Evolutionary conservation across 2,888 invertebrate genomes (phyloP).

Genomic region (Tetramorium bicarinatum): DNA sequence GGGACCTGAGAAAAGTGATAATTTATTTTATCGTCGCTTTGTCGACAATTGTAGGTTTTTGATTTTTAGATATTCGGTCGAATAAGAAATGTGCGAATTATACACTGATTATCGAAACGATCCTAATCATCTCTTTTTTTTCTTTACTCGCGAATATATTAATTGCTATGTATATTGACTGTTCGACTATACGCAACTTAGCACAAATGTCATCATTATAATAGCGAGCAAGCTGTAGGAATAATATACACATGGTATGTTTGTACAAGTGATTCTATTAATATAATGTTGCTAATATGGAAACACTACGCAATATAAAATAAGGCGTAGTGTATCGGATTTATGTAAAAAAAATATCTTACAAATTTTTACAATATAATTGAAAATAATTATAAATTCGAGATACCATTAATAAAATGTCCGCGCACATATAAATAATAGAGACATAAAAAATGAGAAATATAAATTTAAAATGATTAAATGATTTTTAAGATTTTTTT

Average conservation of each 20-base stretch:
- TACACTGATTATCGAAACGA: slow-evolving; percentile 19
- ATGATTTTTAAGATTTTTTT: not conserved
- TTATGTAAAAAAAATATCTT: not conserved
- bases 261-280: slow-evolving; percentile 31
- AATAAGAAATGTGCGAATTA: not conserved
- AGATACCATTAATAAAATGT: not conserved
- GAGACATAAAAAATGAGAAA: not conserved
- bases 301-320: not conserved
- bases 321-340: not conserved
- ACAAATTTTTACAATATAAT: not conserved
- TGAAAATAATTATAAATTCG: slow-evolving; percentile 1
- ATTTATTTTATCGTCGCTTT: not conserved
- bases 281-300: not conserved
- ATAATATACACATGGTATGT: not conserved
- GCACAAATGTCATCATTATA: slow-evolving; percentile 15
- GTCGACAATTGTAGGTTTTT: not conserved
- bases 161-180: slow-evolving; percentile 24
- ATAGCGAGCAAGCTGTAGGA: not conserved
- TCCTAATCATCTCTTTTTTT: slow-evolving; percentile 15
- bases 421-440: not conserved
- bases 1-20: slow-evolving; percentile 89
- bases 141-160: not conserved
- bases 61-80: not conserved
- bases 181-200: slow-evolving; percentile 22
- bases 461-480: not conserved